Percentiles rank a stretch among this genome's conserved stretches.
These are phyloP conservation scores for Drosophila yooni DNA, from an alignment of 2,888 invertebrate species.

Conservation along the genomic window DNA sequence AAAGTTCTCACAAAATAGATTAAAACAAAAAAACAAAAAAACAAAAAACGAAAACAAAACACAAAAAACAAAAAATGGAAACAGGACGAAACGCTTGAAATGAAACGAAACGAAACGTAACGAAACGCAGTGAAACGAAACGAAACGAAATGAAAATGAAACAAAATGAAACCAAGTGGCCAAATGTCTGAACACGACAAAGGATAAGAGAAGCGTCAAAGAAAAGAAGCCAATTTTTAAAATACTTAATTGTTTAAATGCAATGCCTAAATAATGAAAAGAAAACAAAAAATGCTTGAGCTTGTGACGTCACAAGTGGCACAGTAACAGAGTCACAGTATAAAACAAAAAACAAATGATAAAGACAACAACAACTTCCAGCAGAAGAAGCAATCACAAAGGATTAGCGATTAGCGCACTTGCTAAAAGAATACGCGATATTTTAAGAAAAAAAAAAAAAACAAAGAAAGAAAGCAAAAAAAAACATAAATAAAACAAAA, in stretches of 20 bases:
- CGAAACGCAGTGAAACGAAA: conserved; percentile 43
- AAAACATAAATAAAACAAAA: neutral
- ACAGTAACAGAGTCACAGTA: conserved; percentile 37
- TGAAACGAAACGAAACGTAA: conserved; percentile 32
- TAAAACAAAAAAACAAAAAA: conserved; percentile 31
- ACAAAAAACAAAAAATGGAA: conserved; percentile 34
- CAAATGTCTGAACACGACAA: conserved; percentile 50
- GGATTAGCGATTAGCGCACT: conserved; percentile 48
- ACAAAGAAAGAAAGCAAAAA: neutral
- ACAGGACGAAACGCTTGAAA: conserved; percentile 41
- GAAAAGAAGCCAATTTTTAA: conserved; percentile 63
- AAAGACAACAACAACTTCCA: conserved; percentile 15
- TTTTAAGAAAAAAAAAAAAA: conserved; percentile 33
- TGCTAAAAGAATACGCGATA: conserved; percentile 41
- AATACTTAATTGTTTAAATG: conserved; percentile 18
- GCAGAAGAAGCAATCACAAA: conserved; percentile 12
- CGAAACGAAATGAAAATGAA: conserved; percentile 43
- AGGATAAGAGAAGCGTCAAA: conserved; percentile 12
- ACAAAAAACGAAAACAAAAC: conserved; percentile 37
- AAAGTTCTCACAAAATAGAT: conserved; percentile 64
- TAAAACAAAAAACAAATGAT: conserved; percentile 26
- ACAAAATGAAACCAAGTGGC: conserved; percentile 52
- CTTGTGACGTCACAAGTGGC: conserved; percentile 40
- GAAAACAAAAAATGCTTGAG: conserved; percentile 19
- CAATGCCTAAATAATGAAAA: conserved; percentile 11